Conservation (phyloP, 2,888 invertebrate genomes). For the Dasysyrphus albostriatus region DNA sequence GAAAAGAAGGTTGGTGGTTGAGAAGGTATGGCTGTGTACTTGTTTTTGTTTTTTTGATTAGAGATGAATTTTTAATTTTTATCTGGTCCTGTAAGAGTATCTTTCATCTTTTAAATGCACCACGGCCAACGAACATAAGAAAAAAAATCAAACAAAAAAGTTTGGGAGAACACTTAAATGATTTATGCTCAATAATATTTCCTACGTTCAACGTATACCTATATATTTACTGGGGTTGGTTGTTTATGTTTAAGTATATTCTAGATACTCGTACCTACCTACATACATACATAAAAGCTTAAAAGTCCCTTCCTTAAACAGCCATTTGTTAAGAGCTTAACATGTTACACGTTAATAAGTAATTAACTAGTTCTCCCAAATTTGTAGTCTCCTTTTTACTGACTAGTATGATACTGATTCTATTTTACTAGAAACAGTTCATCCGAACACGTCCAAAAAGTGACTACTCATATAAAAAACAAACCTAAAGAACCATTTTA, state of each 20-base stretch:
- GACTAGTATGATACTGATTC: no score
- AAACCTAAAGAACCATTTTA: no score
- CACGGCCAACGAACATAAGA: constrained; percentile 45
- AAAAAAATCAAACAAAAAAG: constrained; percentile 45
- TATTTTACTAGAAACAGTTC: no score
- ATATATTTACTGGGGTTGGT: background rate
- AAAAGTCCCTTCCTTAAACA: no score
- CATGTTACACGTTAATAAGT: no score
- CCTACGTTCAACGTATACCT: background rate
- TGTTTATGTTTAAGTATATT: background rate
- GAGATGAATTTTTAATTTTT: constrained; percentile 76
- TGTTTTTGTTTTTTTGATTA: constrained; percentile 62
- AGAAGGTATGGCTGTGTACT: background rate
- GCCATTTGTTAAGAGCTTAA: no score
- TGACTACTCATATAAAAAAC: no score
- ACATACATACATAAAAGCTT: no score
- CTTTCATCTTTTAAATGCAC: constrained; percentile 72
- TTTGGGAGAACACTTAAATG: constrained; percentile 43
- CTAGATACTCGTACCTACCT: no score
- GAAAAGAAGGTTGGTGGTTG: constrained; percentile 5
- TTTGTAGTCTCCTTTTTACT: no score
- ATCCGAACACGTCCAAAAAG: no score
- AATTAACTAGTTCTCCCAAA: no score
- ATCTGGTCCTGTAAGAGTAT: constrained; percentile 68
- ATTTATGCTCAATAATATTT: constrained; percentile 61